Evolutionary conservation across 1,140 invertebrate species (phyloP).

Genomic region (Sarcophaga bullata): DNA sequence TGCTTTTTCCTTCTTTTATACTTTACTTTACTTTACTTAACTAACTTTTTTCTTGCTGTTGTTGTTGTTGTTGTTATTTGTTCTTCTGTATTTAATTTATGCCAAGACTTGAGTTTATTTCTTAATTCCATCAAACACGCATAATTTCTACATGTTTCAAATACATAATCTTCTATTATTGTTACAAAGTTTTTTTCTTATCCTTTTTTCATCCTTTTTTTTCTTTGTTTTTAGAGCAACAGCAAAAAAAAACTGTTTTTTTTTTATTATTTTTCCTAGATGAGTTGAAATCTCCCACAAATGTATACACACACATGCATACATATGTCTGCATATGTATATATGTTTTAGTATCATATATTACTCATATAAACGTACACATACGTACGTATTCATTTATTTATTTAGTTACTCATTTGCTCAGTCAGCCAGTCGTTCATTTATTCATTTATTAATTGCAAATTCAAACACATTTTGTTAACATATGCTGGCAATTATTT

Average conservation of each 20-base stretch:
- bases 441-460: constrained; percentile 34
- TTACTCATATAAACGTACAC: too few species aligned
- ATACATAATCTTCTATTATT: not conserved
- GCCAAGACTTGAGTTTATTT: not conserved
- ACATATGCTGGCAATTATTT: constrained; percentile 46
- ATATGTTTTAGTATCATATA: too few species aligned
- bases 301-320: too few species aligned
- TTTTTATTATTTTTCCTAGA: not conserved
- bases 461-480: constrained; percentile 45
- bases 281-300: not conserved
- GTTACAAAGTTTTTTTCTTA: not conserved
- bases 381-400: too few species aligned
- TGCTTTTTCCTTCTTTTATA: not conserved
- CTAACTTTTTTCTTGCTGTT: too few species aligned
- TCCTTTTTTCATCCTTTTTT: not conserved
- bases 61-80: too few species aligned
- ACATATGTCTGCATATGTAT: too few species aligned
- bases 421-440: not conserved
- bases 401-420: not conserved
- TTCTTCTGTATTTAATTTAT: constrained; percentile 16
- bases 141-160: constrained; percentile 22
- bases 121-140: constrained; percentile 6
- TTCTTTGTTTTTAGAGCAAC: not conserved
- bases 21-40: too few species aligned
- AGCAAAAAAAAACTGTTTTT: too few species aligned